Percentiles rank a stretch among this genome's conserved stretches.
Conservation (phyloP, 2,888 invertebrate species). For the Stramonita haemastoma region DNA sequence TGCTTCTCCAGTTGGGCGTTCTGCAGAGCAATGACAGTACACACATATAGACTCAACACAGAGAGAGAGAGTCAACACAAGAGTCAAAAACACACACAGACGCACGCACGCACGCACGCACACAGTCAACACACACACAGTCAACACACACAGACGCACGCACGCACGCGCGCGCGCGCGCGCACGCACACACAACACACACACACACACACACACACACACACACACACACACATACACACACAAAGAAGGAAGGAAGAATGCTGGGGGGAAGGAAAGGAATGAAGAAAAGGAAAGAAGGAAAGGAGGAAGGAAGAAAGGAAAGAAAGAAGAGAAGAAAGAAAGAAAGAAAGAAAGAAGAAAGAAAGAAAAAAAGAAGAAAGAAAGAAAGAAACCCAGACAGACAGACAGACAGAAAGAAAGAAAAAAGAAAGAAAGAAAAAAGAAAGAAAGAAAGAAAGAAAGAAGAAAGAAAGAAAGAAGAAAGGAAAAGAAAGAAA, state of each 20-base stretch:
- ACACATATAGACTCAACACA: neutral
- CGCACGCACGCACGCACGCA: too few species aligned
- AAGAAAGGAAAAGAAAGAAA: too few species aligned
- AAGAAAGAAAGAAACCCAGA: neutral
- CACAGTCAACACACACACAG: too few species aligned
- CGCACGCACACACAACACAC: too few species aligned
- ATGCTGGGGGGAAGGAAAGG: neutral
- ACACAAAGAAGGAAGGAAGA: neutral
- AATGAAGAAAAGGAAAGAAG: neutral
- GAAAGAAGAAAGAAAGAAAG: neutral
- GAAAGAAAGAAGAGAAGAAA: neutral
- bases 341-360: neutral
- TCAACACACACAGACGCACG: neutral
- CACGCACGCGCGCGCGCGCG: too few species aligned
- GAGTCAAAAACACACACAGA: too few species aligned
- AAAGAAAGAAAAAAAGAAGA: neutral
- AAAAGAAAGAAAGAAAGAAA: neutral
- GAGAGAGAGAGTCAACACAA: too few species aligned
- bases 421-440: neutral
- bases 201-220: neutral
- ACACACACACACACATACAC: neutral
- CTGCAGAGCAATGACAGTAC: conserved; percentile 60
- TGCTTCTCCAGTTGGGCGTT: conserved; percentile 79
- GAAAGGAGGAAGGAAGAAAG: neutral
- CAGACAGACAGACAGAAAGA: neutral